Conservation (phyloP, 2,888 invertebrate species). For the Synergus itoensis region DNA sequence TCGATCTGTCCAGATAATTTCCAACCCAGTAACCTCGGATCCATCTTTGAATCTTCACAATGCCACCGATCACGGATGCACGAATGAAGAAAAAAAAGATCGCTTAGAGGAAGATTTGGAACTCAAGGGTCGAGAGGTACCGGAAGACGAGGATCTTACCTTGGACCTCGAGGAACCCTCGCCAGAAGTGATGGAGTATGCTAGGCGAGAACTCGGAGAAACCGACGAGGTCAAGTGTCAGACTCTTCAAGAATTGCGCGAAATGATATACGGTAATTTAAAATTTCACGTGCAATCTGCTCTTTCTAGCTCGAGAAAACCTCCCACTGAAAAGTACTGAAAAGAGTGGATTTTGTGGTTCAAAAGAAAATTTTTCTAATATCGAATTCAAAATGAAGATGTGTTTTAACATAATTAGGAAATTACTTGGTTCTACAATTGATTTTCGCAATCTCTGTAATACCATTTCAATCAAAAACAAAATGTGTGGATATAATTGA, state of each 20-base stretch:
- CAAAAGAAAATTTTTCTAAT: background rate
- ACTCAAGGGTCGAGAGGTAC: slow-evolving; percentile 53
- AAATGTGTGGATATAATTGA: background rate
- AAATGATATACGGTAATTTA: slow-evolving; percentile 85
- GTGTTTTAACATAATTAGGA: too few species aligned
- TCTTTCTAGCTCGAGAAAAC: slow-evolving; percentile 41
- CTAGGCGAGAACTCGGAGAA: slow-evolving; percentile 84
- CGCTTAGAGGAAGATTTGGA: slow-evolving; percentile 45
- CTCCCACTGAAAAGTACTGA: slow-evolving; percentile 30
- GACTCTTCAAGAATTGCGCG: slow-evolving; percentile 85
- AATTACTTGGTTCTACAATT: background rate
- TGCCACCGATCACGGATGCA: slow-evolving; percentile 25
- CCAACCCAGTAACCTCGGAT: slow-evolving; percentile 24
- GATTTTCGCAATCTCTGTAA: background rate
- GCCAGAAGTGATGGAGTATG: slow-evolving; percentile 84
- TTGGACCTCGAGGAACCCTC: slow-evolving; percentile 85
- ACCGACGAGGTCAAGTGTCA: slow-evolving; percentile 84
- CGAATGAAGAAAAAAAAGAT: background rate
- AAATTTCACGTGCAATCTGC: slow-evolving; percentile 45
- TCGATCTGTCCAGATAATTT: slow-evolving; percentile 24
- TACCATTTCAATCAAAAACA: background rate
- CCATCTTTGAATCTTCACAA: background rate
- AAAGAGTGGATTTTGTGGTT: background rate
- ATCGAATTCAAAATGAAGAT: too few species aligned
- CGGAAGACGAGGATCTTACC: slow-evolving; percentile 76